Evolutionary conservation across 2,888 invertebrate genomes (phyloP).

Genomic region (Lepidochrysops patricia): DNA sequence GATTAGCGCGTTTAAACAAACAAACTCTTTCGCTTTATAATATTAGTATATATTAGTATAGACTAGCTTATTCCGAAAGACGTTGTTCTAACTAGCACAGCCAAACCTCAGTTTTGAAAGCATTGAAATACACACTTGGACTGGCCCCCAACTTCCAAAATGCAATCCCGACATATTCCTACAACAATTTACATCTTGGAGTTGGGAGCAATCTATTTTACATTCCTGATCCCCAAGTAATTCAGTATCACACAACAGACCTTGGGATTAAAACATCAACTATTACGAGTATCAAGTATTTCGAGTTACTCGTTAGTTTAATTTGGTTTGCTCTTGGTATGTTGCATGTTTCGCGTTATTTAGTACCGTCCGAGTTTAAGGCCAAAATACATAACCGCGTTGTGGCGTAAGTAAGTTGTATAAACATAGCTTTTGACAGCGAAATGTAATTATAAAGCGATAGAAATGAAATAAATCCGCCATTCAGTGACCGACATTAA

Average conservation of each 20-base stretch:
- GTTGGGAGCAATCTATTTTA: constrained; percentile 8
- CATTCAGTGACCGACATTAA: constrained; percentile 3
- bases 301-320: neutral
- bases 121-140: too few relatives aligned
- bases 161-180: neutral
- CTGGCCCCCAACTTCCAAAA: neutral
- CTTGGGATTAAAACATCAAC: neutral
- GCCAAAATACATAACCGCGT: too few relatives aligned
- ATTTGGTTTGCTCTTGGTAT: neutral
- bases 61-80: too few relatives aligned
- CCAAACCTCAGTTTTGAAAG: too few relatives aligned
- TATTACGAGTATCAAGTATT: neutral
- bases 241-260: neutral
- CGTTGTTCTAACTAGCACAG: too few relatives aligned
- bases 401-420: neutral
- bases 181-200: constrained; percentile 4
- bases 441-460: constrained; percentile 16
- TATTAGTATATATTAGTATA: too few relatives aligned
- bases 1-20: too few relatives aligned
- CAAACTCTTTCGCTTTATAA: too few relatives aligned
- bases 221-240: neutral
- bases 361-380: too few relatives aligned
- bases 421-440: neutral
- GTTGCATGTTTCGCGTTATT: neutral
- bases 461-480: constrained; percentile 16